Conservation (phyloP, 2,888 invertebrate genomes). For the Tuberolachnus salignus region DNA sequence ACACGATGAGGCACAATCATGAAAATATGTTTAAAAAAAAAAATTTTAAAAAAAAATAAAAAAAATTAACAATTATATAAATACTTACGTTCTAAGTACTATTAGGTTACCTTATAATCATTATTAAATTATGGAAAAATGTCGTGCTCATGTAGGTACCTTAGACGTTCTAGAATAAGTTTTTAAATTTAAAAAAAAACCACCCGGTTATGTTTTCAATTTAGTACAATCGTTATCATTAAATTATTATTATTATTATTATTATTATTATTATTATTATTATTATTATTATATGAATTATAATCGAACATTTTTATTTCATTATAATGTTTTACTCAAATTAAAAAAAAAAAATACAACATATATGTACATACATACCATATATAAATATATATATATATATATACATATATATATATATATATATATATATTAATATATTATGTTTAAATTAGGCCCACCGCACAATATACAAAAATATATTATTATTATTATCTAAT, state of each 20-base stretch:
- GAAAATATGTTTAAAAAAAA: constrained; percentile 38
- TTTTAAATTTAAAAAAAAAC: constrained; percentile 52
- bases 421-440: constrained; percentile 16
- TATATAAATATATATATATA: constrained; percentile 23
- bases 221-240: constrained; percentile 56
- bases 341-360: constrained; percentile 19
- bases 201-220: constrained; percentile 55
- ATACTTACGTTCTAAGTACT: constrained; percentile 53
- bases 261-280: too few relatives aligned
- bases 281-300: constrained; percentile 31
- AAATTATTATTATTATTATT: constrained; percentile 32
- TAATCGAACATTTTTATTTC: constrained; percentile 50
- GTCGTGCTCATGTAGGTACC: constrained; percentile 54
- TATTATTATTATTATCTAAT: constrained; percentile 48
- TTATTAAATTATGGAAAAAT: constrained; percentile 49
- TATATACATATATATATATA: constrained; percentile 1
- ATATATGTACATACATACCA: constrained; percentile 20
- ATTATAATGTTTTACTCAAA: constrained; percentile 38
- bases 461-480: constrained; percentile 47
- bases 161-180: constrained; percentile 47
- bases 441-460: constrained; percentile 47
- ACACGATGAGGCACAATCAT: constrained; percentile 15
- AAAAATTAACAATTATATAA: constrained; percentile 27
- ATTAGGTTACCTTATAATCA: constrained; percentile 53
- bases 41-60: too few relatives aligned